These are phyloP conservation scores for Melipona beecheii DNA, from an alignment of 2,888 invertebrate genomes.

Conservation along the genomic window DNA sequence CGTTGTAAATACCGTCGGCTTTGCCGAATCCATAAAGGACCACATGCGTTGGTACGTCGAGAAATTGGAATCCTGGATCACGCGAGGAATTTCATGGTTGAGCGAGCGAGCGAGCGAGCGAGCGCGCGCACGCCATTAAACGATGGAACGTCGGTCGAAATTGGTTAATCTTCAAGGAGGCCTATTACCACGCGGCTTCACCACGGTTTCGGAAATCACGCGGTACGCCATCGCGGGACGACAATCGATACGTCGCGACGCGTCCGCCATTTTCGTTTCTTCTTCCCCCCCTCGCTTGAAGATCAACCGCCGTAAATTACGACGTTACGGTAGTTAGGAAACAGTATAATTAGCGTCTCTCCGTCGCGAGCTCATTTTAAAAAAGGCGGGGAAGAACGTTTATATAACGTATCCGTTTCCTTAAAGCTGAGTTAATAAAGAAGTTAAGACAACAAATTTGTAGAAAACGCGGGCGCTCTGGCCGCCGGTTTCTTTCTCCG, in stretches of 20 bases:
- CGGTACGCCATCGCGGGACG: not conserved
- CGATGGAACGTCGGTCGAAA: slow-evolving; percentile 59
- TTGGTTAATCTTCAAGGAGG: slow-evolving; percentile 65
- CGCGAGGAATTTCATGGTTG: slow-evolving; percentile 63
- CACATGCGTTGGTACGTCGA: slow-evolving; percentile 96
- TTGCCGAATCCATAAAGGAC: slow-evolving; percentile 94
- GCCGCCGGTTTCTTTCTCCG: not conserved
- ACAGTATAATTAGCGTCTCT: too few relatives aligned
- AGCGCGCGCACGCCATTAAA: slow-evolving; percentile 57
- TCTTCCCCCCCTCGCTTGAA: not conserved
- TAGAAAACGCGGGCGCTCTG: not conserved
- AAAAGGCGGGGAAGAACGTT: not conserved
- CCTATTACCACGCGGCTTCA: slow-evolving; percentile 22
- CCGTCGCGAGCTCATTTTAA: not conserved
- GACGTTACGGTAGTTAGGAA: too few relatives aligned
- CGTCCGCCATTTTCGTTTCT: not conserved
- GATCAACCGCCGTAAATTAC: slow-evolving; percentile 7
- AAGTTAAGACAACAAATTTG: not conserved
- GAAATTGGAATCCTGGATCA: slow-evolving; percentile 92
- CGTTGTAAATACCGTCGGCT: slow-evolving; percentile 92
- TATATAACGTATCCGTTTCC: not conserved
- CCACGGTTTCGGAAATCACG: slow-evolving; percentile 4
- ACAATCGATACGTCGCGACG: slow-evolving; percentile 2
- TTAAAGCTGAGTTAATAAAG: not conserved
- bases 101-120: too few relatives aligned